A percentile compares a stretch with the other conserved stretches of the same genome.
Evolutionary conservation across 2,113 vertebrate species (phyloP).

Genomic region (Hydropotes inermis): DNA sequence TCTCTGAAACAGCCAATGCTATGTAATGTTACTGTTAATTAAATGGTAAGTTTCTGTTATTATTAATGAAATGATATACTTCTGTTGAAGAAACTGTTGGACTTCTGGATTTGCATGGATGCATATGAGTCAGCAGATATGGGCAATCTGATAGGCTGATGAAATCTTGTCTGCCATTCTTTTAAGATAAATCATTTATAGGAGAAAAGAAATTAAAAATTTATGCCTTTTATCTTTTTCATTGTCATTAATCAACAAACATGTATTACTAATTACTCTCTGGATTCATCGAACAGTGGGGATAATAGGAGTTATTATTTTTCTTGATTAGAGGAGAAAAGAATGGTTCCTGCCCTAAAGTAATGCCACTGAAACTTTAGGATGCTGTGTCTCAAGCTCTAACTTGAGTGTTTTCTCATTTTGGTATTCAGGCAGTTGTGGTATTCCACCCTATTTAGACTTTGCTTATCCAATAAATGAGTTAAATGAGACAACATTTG

Average conservation of each 20-base stretch:
- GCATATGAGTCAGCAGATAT: not conserved
- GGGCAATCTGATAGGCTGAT: not conserved
- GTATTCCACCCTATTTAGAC: conserved; percentile 6
- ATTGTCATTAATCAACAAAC: not conserved
- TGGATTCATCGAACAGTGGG: not conserved
- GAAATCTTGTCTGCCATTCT: not conserved
- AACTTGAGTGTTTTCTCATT: conserved; percentile 6
- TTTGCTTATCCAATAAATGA: not conserved
- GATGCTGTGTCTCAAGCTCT: not conserved
- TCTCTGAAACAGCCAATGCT: not conserved
- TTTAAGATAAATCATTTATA: not conserved
- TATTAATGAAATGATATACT: not conserved
- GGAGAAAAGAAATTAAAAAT: not conserved
- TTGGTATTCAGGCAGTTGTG: conserved; percentile 75
- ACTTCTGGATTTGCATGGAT: not conserved
- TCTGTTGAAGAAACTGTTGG: not conserved
- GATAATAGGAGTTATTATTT: not conserved
- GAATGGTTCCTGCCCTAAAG: not conserved
- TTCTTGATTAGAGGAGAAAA: not conserved
- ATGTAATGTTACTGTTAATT: not conserved
- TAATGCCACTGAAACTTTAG: not conserved
- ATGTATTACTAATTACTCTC: not conserved
- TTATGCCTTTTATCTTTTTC: not conserved
- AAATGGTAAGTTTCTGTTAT: not conserved
- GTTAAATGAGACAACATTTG: not conserved